A percentile compares a stretch with the other conserved stretches of the same genome.
Conservation (phyloP, 2,888 invertebrate genomes). For the Agrotis segetum region DNA sequence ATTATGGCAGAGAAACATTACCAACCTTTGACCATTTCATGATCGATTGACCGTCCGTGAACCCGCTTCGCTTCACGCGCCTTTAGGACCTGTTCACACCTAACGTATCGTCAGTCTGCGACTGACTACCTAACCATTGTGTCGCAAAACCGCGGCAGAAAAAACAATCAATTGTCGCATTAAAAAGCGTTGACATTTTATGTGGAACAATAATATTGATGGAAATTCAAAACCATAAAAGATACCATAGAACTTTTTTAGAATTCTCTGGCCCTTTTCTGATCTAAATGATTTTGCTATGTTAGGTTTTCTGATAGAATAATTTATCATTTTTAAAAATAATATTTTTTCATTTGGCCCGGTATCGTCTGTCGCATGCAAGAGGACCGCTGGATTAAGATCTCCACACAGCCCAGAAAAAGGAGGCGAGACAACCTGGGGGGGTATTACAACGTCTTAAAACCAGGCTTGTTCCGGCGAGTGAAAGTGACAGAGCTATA, state of each 20-base stretch:
- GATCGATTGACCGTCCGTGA: conserved; percentile 56
- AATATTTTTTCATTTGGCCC: not conserved
- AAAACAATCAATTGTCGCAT: too few relatives aligned
- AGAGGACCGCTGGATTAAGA: too few relatives aligned
- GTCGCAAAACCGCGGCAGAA: not conserved
- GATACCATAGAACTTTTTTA: not conserved
- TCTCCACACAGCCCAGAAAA: too few relatives aligned
- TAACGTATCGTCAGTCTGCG: not conserved
- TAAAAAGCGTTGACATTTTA: conserved; percentile 8
- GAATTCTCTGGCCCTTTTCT: too few relatives aligned
- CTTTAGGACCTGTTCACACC: conserved; percentile 1
- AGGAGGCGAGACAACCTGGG: too few relatives aligned
- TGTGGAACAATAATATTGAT: conserved; percentile 37
- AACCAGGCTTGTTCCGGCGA: too few relatives aligned
- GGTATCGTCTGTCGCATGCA: too few relatives aligned
- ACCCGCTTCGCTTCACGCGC: conserved; percentile 28
- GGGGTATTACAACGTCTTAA: too few relatives aligned
- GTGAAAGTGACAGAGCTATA: too few relatives aligned
- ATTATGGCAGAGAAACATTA: conserved; percentile 30
- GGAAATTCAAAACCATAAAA: too few relatives aligned
- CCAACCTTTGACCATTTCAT: conserved; percentile 43
- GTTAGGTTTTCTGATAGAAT: not conserved
- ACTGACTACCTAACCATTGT: conserved; percentile 3
- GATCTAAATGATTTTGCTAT: too few relatives aligned
- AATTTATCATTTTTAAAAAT: not conserved